Conservation (phyloP, 1,140 invertebrate genomes). For the Chrysopa pallens region DNA sequence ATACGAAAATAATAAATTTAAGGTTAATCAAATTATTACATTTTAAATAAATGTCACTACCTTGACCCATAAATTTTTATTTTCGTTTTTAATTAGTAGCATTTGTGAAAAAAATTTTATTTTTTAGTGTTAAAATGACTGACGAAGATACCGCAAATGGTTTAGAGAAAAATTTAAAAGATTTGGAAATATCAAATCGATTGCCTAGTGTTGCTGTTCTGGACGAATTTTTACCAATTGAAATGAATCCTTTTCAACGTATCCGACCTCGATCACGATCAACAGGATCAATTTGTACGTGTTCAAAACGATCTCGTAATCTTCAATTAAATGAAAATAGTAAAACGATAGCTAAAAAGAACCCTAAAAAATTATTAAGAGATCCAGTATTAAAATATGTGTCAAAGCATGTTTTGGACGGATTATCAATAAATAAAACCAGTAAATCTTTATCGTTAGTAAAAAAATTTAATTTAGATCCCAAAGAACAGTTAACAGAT, state of each 20-base stretch:
- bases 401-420: background rate
- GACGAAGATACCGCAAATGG: no score
- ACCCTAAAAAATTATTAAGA: background rate
- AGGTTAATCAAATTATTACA: no score
- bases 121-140: no score
- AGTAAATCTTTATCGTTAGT: background rate
- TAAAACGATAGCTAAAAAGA: background rate
- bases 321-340: background rate
- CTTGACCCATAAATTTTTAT: no score
- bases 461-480: background rate
- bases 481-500: background rate
- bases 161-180: no score
- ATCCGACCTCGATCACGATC: background rate
- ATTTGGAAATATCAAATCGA: no score
- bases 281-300: background rate
- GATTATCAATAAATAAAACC: background rate
- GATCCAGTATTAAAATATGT: constrained; percentile 1
- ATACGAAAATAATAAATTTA: no score
- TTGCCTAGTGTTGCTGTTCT: background rate
- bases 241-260: background rate
- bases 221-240: background rate
- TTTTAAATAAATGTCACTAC: no score
- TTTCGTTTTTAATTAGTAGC: no score
- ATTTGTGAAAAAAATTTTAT: no score
- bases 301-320: background rate